These are phyloP conservation scores for Promerops cafer DNA, from an alignment of 2,113 vertebrate species.

Conservation along the genomic window DNA sequence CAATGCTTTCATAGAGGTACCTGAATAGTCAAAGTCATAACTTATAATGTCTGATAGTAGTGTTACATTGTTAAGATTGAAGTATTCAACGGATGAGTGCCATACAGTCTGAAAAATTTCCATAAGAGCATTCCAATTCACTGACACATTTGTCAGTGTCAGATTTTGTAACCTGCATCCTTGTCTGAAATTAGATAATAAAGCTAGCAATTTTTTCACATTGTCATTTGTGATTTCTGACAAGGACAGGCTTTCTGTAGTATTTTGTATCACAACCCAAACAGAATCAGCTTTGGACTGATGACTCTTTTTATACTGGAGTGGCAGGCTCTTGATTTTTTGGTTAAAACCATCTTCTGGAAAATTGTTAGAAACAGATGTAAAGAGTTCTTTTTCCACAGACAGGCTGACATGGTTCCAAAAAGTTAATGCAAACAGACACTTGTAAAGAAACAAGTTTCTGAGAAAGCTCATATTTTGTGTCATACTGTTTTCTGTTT, in stretches of 20 bases:
- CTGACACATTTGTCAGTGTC: slow-evolving; percentile 65
- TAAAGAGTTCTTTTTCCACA: slow-evolving; percentile 18
- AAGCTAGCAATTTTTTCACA: neutral
- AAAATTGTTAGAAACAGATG: slow-evolving; percentile 3
- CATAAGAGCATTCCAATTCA: slow-evolving; percentile 68
- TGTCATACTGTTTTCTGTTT: neutral
- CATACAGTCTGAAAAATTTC: slow-evolving; percentile 55
- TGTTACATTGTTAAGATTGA: neutral
- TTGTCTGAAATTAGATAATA: neutral
- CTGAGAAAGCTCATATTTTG: neutral
- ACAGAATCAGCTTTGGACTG: neutral
- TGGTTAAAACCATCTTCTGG: slow-evolving; percentile 40
- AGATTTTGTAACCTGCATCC: slow-evolving; percentile 50
- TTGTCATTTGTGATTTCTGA: slow-evolving; percentile 53
- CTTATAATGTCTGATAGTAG: fast-evolving
- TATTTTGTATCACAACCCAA: slow-evolving; percentile 38
- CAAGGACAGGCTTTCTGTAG: slow-evolving; percentile 64
- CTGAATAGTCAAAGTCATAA: neutral
- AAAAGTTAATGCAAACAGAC: slow-evolving; percentile 4
- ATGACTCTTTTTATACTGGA: slow-evolving; percentile 24
- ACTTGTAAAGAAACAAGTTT: neutral
- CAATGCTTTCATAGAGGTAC: slow-evolving; percentile 70
- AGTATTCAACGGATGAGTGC: slow-evolving; percentile 56
- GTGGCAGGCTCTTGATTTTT: slow-evolving; percentile 46
- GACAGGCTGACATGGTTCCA: neutral